phyloP scores from a whole-genome alignment of 2,888 invertebrate genomes.

The Tanytarsus gracilentus region DNA sequence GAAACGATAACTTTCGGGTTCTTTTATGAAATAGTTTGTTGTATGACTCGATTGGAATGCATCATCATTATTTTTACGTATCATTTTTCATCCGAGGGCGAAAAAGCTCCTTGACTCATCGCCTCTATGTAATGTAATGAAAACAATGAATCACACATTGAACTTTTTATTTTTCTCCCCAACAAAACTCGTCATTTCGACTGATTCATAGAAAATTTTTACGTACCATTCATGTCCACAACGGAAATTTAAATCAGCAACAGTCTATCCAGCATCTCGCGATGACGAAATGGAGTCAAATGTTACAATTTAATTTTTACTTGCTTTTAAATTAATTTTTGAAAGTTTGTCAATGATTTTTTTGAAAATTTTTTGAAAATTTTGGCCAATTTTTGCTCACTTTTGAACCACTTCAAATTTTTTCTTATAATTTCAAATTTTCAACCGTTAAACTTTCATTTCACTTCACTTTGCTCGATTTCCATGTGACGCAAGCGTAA shows the following conservation, averaged over 20 bases:
- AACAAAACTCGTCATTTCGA: background rate
- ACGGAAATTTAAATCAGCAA: too few species aligned
- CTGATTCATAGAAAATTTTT: background rate
- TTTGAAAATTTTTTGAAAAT: too few species aligned
- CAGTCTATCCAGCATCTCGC: too few species aligned
- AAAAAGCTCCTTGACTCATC: background rate
- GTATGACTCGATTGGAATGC: conserved; percentile 25
- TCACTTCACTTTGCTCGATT: too few species aligned
- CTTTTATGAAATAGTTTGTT: conserved; percentile 21
- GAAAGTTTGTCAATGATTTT: too few species aligned
- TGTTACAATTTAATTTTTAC: too few species aligned
- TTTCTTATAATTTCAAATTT: background rate
- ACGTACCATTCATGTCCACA: too few species aligned
- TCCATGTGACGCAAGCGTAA: conserved; percentile 24
- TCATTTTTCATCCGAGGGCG: background rate
- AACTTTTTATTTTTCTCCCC: too few species aligned
- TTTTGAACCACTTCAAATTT: background rate
- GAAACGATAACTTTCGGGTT: conserved; percentile 1
- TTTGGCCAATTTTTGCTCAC: too few species aligned
- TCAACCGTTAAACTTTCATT: background rate
- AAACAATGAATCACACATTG: background rate
- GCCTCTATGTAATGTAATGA: background rate
- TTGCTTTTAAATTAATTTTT: too few species aligned
- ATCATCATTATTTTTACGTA: conserved; percentile 29
- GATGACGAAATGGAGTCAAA: too few species aligned